A percentile compares a stretch with the other conserved stretches of the same genome.
Evolutionary conservation across 2,888 invertebrate species (phyloP).

Genomic region (Cyaniris semiargus): DNA sequence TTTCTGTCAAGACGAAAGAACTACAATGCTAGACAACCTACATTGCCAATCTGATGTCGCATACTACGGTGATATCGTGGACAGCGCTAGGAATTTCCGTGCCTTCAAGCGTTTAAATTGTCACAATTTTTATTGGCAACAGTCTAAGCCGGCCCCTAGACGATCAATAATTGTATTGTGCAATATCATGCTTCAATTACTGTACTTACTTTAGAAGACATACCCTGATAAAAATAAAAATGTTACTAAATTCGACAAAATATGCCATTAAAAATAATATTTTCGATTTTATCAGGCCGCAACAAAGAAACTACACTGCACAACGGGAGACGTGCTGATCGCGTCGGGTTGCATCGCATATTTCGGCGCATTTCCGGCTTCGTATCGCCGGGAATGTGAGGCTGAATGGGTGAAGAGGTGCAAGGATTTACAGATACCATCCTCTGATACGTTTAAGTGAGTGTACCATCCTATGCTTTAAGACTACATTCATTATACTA

Average conservation of each 20-base stretch:
- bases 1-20: no score
- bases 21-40: no score
- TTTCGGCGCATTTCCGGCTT: constrained; percentile 92
- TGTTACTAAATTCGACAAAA: not conserved
- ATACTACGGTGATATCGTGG: no score
- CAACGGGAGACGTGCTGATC: constrained; percentile 92
- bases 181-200: no score
- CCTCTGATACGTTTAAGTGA: constrained; percentile 84
- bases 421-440: constrained; percentile 83
- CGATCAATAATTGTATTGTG: no score
- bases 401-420: constrained; percentile 85
- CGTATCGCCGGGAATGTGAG: constrained; percentile 85
- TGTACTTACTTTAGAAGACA: no score
- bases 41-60: no score
- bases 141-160: no score
- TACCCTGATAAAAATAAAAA: not conserved
- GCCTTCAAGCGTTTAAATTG: no score
- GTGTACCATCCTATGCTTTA: constrained; percentile 40
- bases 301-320: constrained; percentile 84
- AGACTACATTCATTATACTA: not conserved
- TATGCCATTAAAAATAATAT: not conserved
- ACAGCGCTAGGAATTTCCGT: no score
- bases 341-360: constrained; percentile 94
- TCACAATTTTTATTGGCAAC: no score
- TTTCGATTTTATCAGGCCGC: constrained; percentile 70